Evolutionary conservation across 2,113 vertebrate genomes (phyloP), one percentile per base, ranked within the genome.

Genomic region (Lates calcarifer): DNA sequence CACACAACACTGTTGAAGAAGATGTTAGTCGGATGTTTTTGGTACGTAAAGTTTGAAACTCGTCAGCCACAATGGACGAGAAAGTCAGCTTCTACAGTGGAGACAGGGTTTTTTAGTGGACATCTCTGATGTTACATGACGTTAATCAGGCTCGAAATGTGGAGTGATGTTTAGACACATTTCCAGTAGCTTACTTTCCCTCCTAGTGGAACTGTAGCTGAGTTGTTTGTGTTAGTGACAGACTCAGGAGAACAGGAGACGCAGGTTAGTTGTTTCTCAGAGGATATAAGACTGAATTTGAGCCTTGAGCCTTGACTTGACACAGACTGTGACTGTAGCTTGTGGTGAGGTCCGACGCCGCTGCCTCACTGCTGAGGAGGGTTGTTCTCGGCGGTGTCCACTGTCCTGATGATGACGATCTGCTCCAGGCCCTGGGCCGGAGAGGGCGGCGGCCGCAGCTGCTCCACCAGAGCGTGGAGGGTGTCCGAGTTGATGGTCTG

Each of bases 361-460:
- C 33, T 31, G 28, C 20, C 51, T 92, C 88, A 92, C 88, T 92
- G 82, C 62, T 79, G 89, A 2, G 87, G 57, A 0, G 84, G 7
- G 53, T 51, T 47, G 64, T 47, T 63, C 3, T 92, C 90, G 1
- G 55, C 60, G 35, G 87, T 85, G 90, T 93, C 92, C 89, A 94
- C 87, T 13, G 93, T 94, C 61, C 88, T 88, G 82, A 94, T 93
- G 88, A 94, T 94, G 89, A 94, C 91, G 41, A 94, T 94, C 88
- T 94, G 92, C 86, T 93, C 91, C 83, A 94, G 78, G 73, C 77
- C 63, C 24, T 61, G 67, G 17, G 89, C 64, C 0, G 92, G 91
- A 0, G 91, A 91, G 0, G 91, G 51, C 29, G 87, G 63, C 11
- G 92, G 91, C 37, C 91, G 47, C 75, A 94, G 89, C 88, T 94